Conservation (phyloP, 2,797 vertebrate genomes). For the Tiaroga cobitis region DNA sequence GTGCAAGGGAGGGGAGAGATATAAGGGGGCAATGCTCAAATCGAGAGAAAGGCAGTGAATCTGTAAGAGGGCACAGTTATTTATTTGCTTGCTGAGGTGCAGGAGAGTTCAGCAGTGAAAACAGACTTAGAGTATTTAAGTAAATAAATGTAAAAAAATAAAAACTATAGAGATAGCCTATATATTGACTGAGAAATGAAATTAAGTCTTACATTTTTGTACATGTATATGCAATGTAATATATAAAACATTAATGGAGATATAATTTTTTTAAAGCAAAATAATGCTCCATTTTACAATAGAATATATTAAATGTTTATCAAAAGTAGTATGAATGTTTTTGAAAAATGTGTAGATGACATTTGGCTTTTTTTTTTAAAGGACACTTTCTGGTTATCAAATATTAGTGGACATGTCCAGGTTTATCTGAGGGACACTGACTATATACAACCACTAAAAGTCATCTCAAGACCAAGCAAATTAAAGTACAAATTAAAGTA, state of each 20-base stretch:
- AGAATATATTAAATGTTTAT: not conserved
- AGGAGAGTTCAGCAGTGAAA: constrained; percentile 32
- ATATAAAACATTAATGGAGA: not conserved
- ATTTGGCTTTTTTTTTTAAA: too few species aligned
- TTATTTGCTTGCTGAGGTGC: constrained; percentile 52
- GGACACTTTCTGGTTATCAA: not conserved
- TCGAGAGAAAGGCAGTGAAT: constrained; percentile 43
- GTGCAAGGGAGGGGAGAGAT: constrained; percentile 54
- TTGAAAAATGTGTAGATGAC: not conserved
- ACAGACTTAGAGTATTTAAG: constrained; percentile 2
- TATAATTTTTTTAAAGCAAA: not conserved
- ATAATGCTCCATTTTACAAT: not conserved
- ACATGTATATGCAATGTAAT: not conserved
- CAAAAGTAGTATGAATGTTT: not conserved
- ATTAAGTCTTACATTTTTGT: not conserved
- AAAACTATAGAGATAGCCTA: not conserved
- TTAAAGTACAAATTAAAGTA: not conserved
- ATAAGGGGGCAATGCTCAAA: constrained; percentile 51
- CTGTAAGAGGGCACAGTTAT: constrained; percentile 42
- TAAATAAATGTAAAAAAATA: not conserved
- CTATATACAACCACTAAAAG: not conserved
- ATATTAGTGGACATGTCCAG: not conserved
- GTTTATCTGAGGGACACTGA: not conserved
- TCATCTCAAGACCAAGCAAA: not conserved
- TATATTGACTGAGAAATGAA: not conserved